Evolutionary conservation across 2,113 vertebrate genomes (phyloP), one percentile per base, ranked within the genome.

Genomic region (Aldabrachelys gigantea): DNA sequence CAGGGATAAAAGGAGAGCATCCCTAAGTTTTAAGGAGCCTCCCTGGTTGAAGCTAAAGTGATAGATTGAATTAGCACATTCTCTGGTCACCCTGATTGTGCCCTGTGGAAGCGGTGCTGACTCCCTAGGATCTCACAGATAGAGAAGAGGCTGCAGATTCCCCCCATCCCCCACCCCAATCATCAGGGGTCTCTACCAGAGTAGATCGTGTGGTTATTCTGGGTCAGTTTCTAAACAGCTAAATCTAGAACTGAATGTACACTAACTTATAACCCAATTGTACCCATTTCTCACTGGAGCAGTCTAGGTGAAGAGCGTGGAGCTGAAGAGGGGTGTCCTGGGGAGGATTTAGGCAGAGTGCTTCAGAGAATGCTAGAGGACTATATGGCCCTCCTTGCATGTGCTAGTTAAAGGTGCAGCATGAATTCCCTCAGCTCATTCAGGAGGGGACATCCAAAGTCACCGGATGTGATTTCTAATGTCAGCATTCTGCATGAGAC

Each of bases 401-500:
- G 29, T 22, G 53, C 13, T 62, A 12, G 29, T 62, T 62, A 80
- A 80, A 90, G 47, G n/a, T 44, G 29, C 25, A 93, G n/a, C 38
- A 87, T 29, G 49, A 89, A 41, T 24, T 80, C 14, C 16, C 22
- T 75, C 57, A 86, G 3, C 5, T 89, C 88, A n/a, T 29, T 25
- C 56, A 65, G 52, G 80, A 81, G 95, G 19, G 65, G n/a, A 38
- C 8, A 57, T 65, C 50, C 50, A 47, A 14, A 25, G 91, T 1
- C 5, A 52, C 24, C 16, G 80, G 59, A 10, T 54, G 65, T 54
- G 35, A 62, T 53, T 78, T 85, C n/a, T 2, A 76, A 25, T 81
- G 21, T 0, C 76, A 49, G 41, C 25, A 49, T 47, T 79, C 35
- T 81, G 80, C 35, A 24, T 25, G 0, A 82, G 92, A 56, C 11